Conservation (phyloP, 2,797 vertebrate species). For the Rhodeus uyekii region DNA sequence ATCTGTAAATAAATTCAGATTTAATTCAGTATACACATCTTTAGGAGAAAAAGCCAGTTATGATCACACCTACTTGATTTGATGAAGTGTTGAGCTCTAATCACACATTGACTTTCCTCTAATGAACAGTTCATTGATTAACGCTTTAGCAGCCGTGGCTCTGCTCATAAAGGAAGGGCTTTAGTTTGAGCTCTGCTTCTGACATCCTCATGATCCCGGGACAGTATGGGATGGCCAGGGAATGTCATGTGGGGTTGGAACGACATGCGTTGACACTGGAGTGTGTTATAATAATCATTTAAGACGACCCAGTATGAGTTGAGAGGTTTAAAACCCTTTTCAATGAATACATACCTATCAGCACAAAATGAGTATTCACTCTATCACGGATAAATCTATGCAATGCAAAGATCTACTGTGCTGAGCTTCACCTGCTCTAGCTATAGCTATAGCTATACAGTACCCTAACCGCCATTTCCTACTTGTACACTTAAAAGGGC, state of each 20-base stretch:
- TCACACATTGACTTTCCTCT: background rate
- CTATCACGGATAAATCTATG: too few relatives aligned
- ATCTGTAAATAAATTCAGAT: background rate
- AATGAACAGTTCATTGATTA: constrained; percentile 21
- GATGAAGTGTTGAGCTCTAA: background rate
- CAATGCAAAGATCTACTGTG: too few relatives aligned
- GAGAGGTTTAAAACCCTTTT: background rate
- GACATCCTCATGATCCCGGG: too few relatives aligned
- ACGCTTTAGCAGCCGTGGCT: constrained; percentile 8
- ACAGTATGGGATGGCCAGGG: too few relatives aligned
- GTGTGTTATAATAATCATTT: background rate
- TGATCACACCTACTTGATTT: background rate
- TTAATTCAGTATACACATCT: background rate
- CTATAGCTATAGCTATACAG: too few relatives aligned
- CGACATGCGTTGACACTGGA: too few relatives aligned
- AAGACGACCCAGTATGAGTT: background rate
- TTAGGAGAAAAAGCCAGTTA: background rate
- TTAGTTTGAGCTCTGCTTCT: background rate
- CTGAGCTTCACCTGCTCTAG: background rate
- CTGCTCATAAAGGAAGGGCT: background rate
- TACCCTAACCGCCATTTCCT: constrained; percentile 32
- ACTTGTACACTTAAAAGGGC: constrained; percentile 10
- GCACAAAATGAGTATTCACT: background rate
- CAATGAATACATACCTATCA: background rate
- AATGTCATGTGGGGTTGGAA: background rate